A percentile compares a stretch with the other conserved stretches of the same genome.
Evolutionary conservation across 2,888 invertebrate species (phyloP).

Genomic region (Tiphia femorata): DNA sequence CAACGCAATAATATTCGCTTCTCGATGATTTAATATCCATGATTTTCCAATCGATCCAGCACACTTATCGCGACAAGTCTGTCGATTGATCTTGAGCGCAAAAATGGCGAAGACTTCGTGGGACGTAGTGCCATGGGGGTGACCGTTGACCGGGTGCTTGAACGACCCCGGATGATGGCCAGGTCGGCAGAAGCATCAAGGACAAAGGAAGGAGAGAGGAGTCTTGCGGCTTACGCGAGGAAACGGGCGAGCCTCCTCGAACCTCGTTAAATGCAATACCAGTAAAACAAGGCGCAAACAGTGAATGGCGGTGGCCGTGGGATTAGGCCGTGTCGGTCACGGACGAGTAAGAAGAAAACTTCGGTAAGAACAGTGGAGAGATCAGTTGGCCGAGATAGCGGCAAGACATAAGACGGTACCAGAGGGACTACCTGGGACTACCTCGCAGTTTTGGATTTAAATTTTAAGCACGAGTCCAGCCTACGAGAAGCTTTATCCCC

Average conservation of each 20-base stretch:
- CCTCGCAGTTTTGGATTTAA: constrained; percentile 46
- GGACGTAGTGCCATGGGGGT: too few species aligned
- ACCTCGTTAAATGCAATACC: constrained; percentile 64
- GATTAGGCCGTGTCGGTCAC: constrained; percentile 17
- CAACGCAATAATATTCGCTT: too few species aligned
- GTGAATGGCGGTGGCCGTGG: constrained; percentile 28
- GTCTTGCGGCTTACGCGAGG: constrained; percentile 20
- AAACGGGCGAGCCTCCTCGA: constrained; percentile 31
- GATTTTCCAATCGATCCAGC: too few species aligned
- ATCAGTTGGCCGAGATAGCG: constrained; percentile 55
- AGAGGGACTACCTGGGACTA: constrained; percentile 56
- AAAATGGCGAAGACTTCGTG: too few species aligned
- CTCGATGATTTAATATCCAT: too few species aligned
- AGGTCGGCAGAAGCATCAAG: constrained; percentile 7
- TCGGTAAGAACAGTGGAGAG: constrained; percentile 38
- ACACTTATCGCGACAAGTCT: too few species aligned
- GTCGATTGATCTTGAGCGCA: too few species aligned
- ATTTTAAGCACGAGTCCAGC: constrained; percentile 41
- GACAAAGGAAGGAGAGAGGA: constrained; percentile 5
- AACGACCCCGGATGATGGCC: too few species aligned
- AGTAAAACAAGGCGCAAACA: constrained; percentile 64
- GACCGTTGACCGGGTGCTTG: too few species aligned
- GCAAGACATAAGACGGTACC: constrained; percentile 55
- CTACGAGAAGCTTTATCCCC: too few species aligned
- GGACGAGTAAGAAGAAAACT: background rate